Evolutionary conservation across 1,140 invertebrate genomes (phyloP).

Genomic region (Pararge aegeria): DNA sequence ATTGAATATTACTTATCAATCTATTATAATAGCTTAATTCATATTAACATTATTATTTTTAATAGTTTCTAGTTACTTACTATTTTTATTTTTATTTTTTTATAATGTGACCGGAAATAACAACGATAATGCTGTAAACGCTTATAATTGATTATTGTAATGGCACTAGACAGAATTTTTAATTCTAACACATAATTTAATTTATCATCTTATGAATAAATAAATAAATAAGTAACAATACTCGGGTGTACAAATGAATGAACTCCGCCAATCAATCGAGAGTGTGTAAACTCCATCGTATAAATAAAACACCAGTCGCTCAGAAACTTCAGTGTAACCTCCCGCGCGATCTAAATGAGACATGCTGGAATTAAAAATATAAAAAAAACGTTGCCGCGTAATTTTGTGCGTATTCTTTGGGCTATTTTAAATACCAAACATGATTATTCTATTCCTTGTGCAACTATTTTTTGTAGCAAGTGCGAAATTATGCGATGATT

Average conservation of each 20-base stretch:
- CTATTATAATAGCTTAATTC: no score
- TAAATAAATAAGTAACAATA: no score
- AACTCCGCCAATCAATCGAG: conserved; percentile 1
- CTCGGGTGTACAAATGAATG: not conserved
- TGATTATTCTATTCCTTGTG: conserved; percentile 39
- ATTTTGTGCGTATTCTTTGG: not conserved
- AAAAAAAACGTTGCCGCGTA: conserved; percentile 5
- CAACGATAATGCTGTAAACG: no score
- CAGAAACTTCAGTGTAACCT: conserved; percentile 5
- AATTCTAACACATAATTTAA: no score
- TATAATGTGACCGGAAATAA: no score
- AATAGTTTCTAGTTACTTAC: no score
- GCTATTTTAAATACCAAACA: conserved; percentile 26
- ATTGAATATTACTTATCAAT: no score
- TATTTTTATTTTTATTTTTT: no score
- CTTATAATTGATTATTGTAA: no score
- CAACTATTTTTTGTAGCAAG: conserved; percentile 27
- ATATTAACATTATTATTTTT: no score
- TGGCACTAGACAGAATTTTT: no score
- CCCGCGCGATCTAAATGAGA: not conserved
- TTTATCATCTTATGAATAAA: no score
- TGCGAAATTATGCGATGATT: conserved; percentile 45
- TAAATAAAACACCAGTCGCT: conserved; percentile 8
- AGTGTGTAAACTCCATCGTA: not conserved
- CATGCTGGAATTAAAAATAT: conserved; percentile 11